Conservation (phyloP, 2,888 invertebrate species). For the Tetragonisca angustula region DNA sequence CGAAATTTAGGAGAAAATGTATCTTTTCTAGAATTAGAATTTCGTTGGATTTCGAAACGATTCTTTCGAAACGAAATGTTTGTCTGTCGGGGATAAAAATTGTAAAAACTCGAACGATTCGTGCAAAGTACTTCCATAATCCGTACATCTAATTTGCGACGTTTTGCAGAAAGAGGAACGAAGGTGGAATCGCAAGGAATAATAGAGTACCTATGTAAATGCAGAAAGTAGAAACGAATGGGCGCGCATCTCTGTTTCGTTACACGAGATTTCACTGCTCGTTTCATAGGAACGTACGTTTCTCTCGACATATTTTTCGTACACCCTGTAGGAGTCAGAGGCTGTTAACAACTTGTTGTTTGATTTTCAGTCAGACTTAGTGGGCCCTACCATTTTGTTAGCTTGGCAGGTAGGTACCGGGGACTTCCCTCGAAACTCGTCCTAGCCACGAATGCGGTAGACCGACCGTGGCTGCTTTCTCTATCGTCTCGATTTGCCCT, state of each 20-base stretch:
- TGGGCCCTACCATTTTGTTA: conserved; percentile 78
- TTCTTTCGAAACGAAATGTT: too few relatives aligned
- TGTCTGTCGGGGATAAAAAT: too few relatives aligned
- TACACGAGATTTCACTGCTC: background rate
- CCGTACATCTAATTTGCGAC: background rate
- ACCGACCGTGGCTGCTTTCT: conserved; percentile 37
- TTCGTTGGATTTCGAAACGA: too few relatives aligned
- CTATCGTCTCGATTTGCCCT: conserved; percentile 21
- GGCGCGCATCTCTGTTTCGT: background rate
- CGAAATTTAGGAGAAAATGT: too few relatives aligned
- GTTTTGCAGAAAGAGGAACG: background rate
- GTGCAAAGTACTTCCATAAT: too few relatives aligned
- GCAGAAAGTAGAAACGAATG: background rate
- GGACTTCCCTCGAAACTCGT: conserved; percentile 63
- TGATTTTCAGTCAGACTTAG: conserved; percentile 64
- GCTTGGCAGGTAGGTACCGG: conserved; percentile 49
- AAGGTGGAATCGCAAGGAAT: too few relatives aligned
- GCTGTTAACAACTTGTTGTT: conserved; percentile 67
- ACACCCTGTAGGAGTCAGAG: conserved; percentile 66
- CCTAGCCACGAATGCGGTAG: conserved; percentile 50
- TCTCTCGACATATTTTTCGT: conserved; percentile 24
- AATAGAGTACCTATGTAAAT: background rate
- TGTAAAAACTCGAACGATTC: too few relatives aligned
- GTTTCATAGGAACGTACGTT: background rate
- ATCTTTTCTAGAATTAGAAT: too few relatives aligned